Evolutionary conservation across 2,113 vertebrate species (phyloP).

Genomic region (Bagarius yarrelli): DNA sequence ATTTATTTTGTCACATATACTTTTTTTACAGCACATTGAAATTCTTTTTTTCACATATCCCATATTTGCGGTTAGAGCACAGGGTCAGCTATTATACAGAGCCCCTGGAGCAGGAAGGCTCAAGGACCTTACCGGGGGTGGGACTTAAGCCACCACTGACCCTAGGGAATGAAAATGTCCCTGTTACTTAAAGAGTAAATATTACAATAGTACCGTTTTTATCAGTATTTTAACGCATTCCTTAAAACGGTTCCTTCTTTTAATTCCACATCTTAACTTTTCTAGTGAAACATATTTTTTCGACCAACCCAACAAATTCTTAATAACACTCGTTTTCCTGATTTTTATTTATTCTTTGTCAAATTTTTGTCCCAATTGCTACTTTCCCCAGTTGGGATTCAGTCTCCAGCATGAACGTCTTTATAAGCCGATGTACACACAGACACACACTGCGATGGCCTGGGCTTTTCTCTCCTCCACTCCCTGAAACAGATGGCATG

Average conservation of each 20-base stretch:
- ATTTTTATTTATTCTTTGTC: not conserved
- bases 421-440: conserved; percentile 39
- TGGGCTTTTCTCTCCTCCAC: conserved; percentile 38
- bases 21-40: no score
- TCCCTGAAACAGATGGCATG: conserved; percentile 56
- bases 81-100: no score
- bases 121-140: no score
- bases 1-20: no score
- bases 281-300: no score
- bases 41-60: no score
- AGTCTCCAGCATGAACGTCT: conserved; percentile 31
- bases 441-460: conserved; percentile 34
- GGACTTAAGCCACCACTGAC: no score
- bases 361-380: not conserved
- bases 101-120: no score
- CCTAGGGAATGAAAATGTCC: no score
- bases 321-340: not conserved
- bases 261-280: no score
- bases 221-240: not conserved
- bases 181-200: not conserved
- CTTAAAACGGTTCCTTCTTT: not conserved
- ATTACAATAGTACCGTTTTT: not conserved
- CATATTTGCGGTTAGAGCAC: no score
- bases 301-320: no score
- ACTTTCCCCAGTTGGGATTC: not conserved